Percentiles rank a stretch among this genome's conserved stretches.
phyloP scores from a whole-genome alignment of 2,113 vertebrate species.

The Cyprinodon tularosa region DNA sequence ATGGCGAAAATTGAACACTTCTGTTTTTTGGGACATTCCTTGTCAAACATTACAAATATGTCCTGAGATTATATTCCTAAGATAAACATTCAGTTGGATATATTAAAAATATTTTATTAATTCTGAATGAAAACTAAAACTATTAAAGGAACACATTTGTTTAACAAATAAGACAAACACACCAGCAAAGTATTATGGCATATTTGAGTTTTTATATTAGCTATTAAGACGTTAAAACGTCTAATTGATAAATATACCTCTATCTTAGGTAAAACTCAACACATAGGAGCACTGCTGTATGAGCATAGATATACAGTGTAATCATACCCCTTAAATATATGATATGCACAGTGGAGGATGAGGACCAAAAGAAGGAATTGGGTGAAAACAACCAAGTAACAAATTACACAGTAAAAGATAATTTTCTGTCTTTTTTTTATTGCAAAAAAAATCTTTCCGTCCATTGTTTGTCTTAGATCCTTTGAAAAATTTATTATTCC shows the following conservation, averaged over 20 bases:
- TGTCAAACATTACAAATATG: too few species aligned
- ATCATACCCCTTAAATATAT: neutral
- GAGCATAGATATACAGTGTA: neutral
- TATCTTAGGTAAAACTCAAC: neutral
- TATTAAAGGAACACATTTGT: neutral
- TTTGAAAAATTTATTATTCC: neutral
- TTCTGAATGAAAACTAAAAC: too few species aligned
- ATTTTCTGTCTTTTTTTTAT: too few species aligned
- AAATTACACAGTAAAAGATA: too few species aligned
- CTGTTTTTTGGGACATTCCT: too few species aligned
- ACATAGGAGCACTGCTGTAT: neutral
- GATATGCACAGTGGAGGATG: neutral
- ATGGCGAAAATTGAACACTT: too few species aligned
- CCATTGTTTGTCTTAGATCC: neutral
- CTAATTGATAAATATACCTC: too few species aligned
- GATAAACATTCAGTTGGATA: too few species aligned
- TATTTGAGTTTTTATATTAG: neutral
- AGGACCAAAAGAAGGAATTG: neutral
- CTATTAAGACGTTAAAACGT: too few species aligned
- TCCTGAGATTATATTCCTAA: too few species aligned
- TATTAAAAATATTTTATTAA: too few species aligned
- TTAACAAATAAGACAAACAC: neutral
- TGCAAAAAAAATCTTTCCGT: too few species aligned
- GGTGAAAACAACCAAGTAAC: neutral
- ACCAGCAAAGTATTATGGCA: neutral